A percentile compares a stretch with the other conserved stretches of the same genome.
phyloP scores from a whole-genome alignment of 2,113 vertebrate species.

The Antechinus flavipes region DNA sequence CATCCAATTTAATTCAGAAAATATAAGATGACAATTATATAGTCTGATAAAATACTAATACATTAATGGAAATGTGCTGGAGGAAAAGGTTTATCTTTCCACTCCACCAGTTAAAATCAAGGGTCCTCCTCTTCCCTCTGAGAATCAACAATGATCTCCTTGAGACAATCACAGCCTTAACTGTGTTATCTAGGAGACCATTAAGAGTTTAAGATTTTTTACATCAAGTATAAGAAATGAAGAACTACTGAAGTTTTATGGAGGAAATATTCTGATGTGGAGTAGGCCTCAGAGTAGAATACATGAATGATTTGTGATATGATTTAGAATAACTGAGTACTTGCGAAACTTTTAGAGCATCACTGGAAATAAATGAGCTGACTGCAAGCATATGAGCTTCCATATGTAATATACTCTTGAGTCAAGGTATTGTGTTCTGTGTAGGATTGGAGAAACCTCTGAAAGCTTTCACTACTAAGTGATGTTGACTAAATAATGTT shows the following conservation, averaged over 20 bases:
- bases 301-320: background rate
- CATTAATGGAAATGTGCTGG: constrained; percentile 78
- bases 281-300: background rate
- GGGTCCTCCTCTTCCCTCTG: constrained; percentile 73
- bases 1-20: constrained; percentile 62
- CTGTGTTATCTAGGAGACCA: constrained; percentile 61
- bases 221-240: constrained; percentile 44
- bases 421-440: no score
- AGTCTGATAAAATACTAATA: constrained; percentile 82
- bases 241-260: constrained; percentile 18
- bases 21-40: constrained; percentile 80
- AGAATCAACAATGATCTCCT: constrained; percentile 71
- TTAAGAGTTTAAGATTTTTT: constrained; percentile 70
- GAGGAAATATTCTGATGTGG: background rate
- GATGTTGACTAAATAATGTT: no score
- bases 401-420: no score
- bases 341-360: background rate
- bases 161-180: constrained; percentile 65
- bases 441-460: no score
- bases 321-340: background rate
- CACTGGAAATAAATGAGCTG: background rate
- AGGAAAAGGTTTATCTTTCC: constrained; percentile 74
- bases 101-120: constrained; percentile 55
- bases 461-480: no score
- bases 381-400: no score